phyloP scores from a whole-genome alignment of 1,140 invertebrate genomes.

The Zaprionus capensis region DNA sequence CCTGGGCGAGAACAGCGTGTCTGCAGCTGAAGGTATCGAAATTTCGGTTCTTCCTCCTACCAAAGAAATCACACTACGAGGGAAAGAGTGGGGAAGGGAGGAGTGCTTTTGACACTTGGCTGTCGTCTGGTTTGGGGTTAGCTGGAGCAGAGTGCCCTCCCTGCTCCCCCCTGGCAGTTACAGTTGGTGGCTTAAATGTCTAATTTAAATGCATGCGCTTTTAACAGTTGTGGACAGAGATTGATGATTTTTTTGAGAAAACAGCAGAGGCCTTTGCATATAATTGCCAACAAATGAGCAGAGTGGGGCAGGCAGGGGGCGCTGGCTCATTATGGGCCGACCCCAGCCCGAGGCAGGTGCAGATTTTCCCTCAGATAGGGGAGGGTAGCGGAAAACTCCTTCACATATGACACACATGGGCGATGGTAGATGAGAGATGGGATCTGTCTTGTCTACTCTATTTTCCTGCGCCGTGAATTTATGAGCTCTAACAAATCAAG shows the following conservation, averaged over 20 bases:
- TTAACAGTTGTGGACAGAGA: constrained; percentile 81
- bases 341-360: constrained; percentile 53
- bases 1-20: constrained; percentile 45
- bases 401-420: constrained; percentile 54
- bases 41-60: constrained; percentile 4
- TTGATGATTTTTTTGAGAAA: constrained; percentile 71
- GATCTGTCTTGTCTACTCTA: constrained; percentile 58
- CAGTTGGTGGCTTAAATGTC: constrained; percentile 74
- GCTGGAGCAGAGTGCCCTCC: background rate
- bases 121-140: constrained; percentile 6
- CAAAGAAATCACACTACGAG: constrained; percentile 37
- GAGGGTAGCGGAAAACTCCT: constrained; percentile 59
- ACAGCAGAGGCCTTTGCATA: constrained; percentile 20
- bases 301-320: constrained; percentile 32
- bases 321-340: constrained; percentile 60
- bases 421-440: constrained; percentile 51
- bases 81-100: background rate
- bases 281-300: constrained; percentile 71
- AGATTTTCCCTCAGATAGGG: constrained; percentile 57
- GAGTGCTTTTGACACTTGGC: constrained; percentile 62
- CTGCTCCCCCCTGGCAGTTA: background rate
- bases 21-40: constrained; percentile 58
- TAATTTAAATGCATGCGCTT: constrained; percentile 84
- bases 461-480: constrained; percentile 66
- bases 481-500: constrained; percentile 81